phyloP scores from a whole-genome alignment of 2,888 invertebrate species.

The Dynastes maya region DNA sequence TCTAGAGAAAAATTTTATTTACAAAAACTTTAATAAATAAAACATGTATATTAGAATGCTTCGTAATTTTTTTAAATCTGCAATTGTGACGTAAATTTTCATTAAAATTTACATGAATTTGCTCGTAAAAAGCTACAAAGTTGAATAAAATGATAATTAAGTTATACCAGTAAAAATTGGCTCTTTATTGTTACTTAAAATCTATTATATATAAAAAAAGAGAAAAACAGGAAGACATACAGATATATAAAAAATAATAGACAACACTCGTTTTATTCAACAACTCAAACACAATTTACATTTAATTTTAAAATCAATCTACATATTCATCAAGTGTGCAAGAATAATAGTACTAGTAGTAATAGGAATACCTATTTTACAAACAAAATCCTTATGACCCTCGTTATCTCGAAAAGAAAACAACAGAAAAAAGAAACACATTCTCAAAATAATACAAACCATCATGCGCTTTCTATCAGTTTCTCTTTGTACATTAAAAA shows the following conservation, averaged over 20 bases:
- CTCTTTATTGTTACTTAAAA: too few species aligned
- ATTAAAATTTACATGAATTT: too few species aligned
- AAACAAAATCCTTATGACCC: conserved; percentile 22
- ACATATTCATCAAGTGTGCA: conserved; percentile 36
- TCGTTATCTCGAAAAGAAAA: conserved; percentile 8
- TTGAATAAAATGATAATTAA: too few species aligned
- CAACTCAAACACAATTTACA: conserved; percentile 46
- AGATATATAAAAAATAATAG: conserved; percentile 44
- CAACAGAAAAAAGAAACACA: conserved; percentile 22
- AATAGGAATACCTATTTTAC: conserved; percentile 29
- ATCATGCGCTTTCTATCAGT: conserved; percentile 8
- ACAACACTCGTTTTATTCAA: conserved; percentile 43
- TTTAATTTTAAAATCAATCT: conserved; percentile 40
- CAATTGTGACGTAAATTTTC: too few species aligned
- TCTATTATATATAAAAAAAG: background rate
- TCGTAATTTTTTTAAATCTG: too few species aligned
- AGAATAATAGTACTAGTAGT: background rate
- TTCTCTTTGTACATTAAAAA: conserved; percentile 30
- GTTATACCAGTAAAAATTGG: too few species aligned
- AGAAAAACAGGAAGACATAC: conserved; percentile 32
- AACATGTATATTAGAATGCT: too few species aligned
- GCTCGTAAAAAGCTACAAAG: too few species aligned
- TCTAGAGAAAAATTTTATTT: too few species aligned
- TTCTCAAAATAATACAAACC: conserved; percentile 43
- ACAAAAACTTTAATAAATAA: too few species aligned